Conservation (phyloP, 2,797 vertebrate genomes). For the Dipus sagitta region DNA sequence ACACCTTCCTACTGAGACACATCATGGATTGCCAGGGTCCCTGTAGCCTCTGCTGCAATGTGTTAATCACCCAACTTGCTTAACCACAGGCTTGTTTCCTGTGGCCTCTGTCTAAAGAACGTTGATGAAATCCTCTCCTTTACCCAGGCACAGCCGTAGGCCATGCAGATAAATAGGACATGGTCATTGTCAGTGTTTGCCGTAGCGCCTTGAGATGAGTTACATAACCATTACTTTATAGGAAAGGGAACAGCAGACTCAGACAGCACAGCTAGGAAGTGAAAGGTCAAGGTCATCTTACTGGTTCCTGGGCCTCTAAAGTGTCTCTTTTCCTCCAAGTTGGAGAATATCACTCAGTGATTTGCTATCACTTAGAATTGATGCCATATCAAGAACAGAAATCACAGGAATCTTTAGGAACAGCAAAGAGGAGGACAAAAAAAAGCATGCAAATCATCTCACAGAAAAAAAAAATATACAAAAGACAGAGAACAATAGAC, state of each 20-base stretch:
- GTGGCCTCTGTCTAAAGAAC: background rate
- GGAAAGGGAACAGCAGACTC: background rate
- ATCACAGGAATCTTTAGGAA: background rate
- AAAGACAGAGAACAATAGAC: background rate
- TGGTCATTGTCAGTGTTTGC: background rate
- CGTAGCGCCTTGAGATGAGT: background rate
- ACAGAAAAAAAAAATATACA: background rate
- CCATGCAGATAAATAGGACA: background rate
- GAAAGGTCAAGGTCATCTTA: background rate
- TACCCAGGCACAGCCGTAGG: background rate
- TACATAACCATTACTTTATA: background rate
- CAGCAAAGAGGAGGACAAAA: background rate
- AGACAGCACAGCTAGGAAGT: background rate
- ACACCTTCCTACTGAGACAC: background rate
- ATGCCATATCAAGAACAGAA: background rate
- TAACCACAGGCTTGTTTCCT: background rate
- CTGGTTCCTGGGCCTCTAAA: background rate
- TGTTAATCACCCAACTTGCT: background rate
- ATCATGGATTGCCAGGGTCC: background rate
- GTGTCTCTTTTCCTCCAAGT: background rate
- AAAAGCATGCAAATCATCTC: background rate
- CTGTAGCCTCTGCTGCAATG: background rate
- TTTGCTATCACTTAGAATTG: slow-evolving; percentile 9
- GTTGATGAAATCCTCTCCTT: background rate
- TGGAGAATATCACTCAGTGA: background rate